Evolutionary conservation across 2,797 vertebrate genomes (phyloP), one percentile per base, ranked within the genome.

Genomic region (Rhinoraja longicauda): DNA sequence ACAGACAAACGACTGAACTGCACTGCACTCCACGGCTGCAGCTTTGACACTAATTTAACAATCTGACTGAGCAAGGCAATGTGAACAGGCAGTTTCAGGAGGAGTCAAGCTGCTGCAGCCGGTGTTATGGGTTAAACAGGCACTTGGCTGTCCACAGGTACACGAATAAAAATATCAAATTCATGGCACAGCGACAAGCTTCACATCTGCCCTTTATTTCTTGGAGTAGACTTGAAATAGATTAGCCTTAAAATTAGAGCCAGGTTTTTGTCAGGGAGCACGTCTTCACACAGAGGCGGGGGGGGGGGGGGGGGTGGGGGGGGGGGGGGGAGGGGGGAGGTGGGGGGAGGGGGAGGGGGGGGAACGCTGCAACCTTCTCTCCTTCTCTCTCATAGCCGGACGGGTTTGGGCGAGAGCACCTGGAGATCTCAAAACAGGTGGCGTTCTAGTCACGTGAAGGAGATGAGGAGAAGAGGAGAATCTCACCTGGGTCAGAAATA

Each of bases 1-100:
- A 88, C 32, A 72, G 67, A 12, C 32, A 72, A 36, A 12, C 24
- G 3, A 45, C 70, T 72, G 67, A 70, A 45, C 36, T 29, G 64
- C 45, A 26, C 39, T 15, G 67, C 32, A 70, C 67, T 64, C 29
- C 17, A 29, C n/a, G 17, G 36, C 12, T 12, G 64, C n/a, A 45
- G 8, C 72, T 70, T 72, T 91, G 88, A 91, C 88, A 91, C 32
- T 72, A 39, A 91, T 91, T 45, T 91, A 64, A 73, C 67, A 73
- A 91, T 39, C 36, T 73, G 64, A 70, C 36, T 91, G 88, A 67
- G 36, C 2, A 36, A 45, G 32, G 62, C 59, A 32, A 90, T 90
- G 32, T 32, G 84, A n/a, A 45, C 88, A 72, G 67, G 17, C 39
- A 91, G 36, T 39, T 73, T 26, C 36, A 62, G 36, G 72, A 91